Base-by-base conservation (phyloP, 2,888 invertebrate genomes). In the Melieria crassipennis region DNA sequence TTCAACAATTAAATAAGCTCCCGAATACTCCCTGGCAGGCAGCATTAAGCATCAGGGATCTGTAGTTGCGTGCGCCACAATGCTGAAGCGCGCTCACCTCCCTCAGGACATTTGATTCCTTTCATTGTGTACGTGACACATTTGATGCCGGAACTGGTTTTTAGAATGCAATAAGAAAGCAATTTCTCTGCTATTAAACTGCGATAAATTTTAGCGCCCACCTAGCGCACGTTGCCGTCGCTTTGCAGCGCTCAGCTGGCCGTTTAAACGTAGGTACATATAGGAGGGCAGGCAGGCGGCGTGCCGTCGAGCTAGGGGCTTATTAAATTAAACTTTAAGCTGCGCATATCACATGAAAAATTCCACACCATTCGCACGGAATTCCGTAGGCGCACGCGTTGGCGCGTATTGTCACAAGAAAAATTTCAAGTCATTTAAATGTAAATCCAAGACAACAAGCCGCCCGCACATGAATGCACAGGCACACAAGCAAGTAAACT, bases 401-500 rank as follows among this genome's bases (percentile, higher is more conserved):
- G n/a, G 11, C 42, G 45, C 46, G 61, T 45, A 13, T 61, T 11
- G 7, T 63, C 30, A 9, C 9, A 42, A 11, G 30, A 42, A 45
- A 47, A 60, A 42, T 16, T 13, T 10, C 7, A 13, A 55, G 65
- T 57, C 60, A 60, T 65, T 69, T 64, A 63, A 73, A 73, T 67
- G 64, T 73, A 66, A 73, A 64, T 70, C 66, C 52, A 11, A 47
- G 43, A 1, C 6, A 67, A 62, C 60, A 68, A 52, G 56, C 70
- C 42, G 62, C 66, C 66, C 69, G 70, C 62, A 73, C 65, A 57
- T 47, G 61, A 47, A 50, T 56, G 62, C 56, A 57, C 56, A 52
- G 55, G 60, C 55, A 63, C 7, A 60, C 13, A 57, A 7, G 42
- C 46, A 45, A 13, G 47, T 47, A 5, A 46, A 13, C 48, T 5